Base-by-base conservation (phyloP, 2,797 vertebrate genomes). In the Botia almorhae region DNA sequence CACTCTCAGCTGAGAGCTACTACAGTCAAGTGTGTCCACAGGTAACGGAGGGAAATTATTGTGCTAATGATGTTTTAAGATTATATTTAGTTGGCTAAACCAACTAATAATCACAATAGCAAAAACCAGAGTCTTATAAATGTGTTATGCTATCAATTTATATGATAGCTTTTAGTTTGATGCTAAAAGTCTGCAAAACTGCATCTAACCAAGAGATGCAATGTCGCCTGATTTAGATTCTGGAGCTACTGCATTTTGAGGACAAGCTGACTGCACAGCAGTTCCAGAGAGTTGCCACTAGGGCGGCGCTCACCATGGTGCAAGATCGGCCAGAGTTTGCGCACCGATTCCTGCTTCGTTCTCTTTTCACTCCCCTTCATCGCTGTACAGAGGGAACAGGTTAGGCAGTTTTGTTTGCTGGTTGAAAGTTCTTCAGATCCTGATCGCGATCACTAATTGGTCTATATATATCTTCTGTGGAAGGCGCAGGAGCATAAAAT, bases 201-300 rank as follows among this genome's bases (percentile, higher is more conserved):
- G 5, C 36, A 19, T 77, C 8, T 68, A 69, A 70, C 58, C 4
- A 68, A 12, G 6, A 1, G 2, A 58, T 39, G 23, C 67, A 39
- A 33, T 7, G 16, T 39, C 36, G 5, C 8, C 53, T 7, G 29
- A 78, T 81, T 48, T 86, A 96, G 98, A 88, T 99, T 56, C 87
- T 99, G n/a, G 93, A 95, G 69, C 93, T 99, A 72, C 90, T 99
- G 67, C 96, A 96, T 89, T 88, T 97, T 80, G 94, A 89, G 89
- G 96, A 97, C 91, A 93, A 93, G 69, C 81, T 91, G 85, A 91
- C 93, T 0, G 95, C 93, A 0, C 92, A 70, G 43, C 96, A 98
- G 87, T 97, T 98, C 84, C 97, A 98, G 89, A 92, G 93, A 4
- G 96, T 99, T 80, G 96, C 96, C 85, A 96, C 95, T 72, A 93